Evolutionary conservation across 1,140 invertebrate genomes (phyloP).

Genomic region (Eufriesea mexicana): DNA sequence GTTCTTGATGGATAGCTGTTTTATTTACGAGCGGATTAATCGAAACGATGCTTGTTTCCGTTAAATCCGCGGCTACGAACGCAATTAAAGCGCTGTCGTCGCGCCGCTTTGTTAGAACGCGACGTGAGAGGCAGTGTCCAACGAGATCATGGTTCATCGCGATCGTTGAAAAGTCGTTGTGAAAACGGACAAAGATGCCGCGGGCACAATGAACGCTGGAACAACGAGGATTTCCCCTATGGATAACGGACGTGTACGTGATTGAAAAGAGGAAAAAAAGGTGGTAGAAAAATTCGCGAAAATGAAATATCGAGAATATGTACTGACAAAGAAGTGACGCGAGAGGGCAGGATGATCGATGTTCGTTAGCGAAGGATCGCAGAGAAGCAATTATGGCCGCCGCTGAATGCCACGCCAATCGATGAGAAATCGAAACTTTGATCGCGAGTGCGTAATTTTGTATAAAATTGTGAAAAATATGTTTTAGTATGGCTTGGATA

Average conservation of each 20-base stretch:
- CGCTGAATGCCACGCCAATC: too few species aligned
- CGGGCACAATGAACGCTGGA: background rate
- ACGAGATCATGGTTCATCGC: slow-evolving; percentile 8
- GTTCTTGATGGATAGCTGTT: background rate
- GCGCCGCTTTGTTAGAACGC: background rate
- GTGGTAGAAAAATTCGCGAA: background rate
- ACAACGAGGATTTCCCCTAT: slow-evolving; percentile 4
- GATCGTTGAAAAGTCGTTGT: background rate
- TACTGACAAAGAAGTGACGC: slow-evolving; percentile 7
- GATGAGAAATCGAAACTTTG: too few species aligned
- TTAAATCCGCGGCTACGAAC: slow-evolving; percentile 6
- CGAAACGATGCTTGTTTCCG: slow-evolving; percentile 13
- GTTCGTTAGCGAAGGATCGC: background rate
- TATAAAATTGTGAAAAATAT: too few species aligned
- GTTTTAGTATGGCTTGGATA: too few species aligned
- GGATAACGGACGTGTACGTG: background rate
- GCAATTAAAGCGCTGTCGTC: slow-evolving; percentile 23
- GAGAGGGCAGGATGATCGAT: slow-evolving; percentile 1
- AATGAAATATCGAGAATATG: background rate
- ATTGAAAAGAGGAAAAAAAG: background rate
- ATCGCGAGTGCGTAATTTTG: too few species aligned
- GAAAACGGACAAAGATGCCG: slow-evolving; percentile 16
- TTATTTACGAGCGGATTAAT: slow-evolving; percentile 14
- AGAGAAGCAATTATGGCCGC: background rate
- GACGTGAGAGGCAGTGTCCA: background rate